phyloP scores from a whole-genome alignment of 2,797 vertebrate species.

The Poeciliopsis paucimaculata region DNA sequence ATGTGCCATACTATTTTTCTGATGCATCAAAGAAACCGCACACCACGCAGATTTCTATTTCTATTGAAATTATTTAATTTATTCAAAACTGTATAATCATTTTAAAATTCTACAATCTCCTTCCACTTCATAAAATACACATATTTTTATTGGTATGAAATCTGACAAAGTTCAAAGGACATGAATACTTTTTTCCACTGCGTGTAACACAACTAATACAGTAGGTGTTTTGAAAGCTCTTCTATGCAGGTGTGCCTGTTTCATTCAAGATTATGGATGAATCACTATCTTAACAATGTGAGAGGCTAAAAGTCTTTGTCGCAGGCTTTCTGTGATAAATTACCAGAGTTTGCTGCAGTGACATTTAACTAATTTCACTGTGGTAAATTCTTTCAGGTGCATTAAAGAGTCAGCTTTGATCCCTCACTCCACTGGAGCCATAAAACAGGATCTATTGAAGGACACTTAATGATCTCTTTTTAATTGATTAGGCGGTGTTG shows the following conservation, averaged over 20 bases:
- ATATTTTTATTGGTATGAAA: neutral
- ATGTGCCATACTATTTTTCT: neutral
- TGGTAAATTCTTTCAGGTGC: neutral
- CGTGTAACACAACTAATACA: neutral
- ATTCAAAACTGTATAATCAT: neutral
- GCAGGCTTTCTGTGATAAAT: neutral
- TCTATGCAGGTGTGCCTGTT: neutral
- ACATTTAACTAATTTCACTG: conserved; percentile 12
- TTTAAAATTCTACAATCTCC: neutral
- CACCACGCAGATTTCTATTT: neutral
- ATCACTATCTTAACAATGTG: neutral
- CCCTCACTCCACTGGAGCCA: conserved; percentile 13
- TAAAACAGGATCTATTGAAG: conserved; percentile 22
- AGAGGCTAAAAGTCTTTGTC: neutral
- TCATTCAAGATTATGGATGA: neutral
- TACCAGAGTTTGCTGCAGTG: neutral
- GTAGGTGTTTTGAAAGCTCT: neutral
- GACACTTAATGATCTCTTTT: conserved; percentile 42
- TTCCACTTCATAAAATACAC: neutral
- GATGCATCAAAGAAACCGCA: neutral
- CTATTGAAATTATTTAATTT: neutral
- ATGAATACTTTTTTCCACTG: neutral
- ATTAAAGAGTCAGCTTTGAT: conserved; percentile 30
- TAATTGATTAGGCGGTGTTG: conserved; percentile 60
- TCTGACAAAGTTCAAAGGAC: neutral